Evolutionary conservation across 1,140 invertebrate species (phyloP).

Genomic region (Parasteatoda tepidariorum): DNA sequence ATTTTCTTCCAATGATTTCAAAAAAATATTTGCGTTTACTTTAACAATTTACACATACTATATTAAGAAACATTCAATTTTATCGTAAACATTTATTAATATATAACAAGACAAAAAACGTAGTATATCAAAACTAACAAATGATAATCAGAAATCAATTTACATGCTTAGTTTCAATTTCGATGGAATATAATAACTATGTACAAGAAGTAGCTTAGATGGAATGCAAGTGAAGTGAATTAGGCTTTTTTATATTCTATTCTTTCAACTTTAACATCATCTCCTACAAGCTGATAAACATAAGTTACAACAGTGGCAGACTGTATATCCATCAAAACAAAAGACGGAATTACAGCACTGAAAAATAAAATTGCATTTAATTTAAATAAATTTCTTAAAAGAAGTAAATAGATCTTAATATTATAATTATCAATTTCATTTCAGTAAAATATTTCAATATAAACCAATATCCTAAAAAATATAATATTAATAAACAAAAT

Average conservation of each 20-base stretch:
- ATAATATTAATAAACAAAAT: no score
- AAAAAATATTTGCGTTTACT: no score
- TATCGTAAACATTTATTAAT: background rate
- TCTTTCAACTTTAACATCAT: constrained; percentile 98
- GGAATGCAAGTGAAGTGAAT: background rate
- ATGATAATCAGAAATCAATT: no score
- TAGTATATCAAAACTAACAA: background rate
- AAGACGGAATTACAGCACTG: constrained; percentile 92
- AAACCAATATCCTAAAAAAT: no score
- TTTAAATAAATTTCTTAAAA: background rate
- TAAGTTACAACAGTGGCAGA: constrained; percentile 97
- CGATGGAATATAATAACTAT: no score
- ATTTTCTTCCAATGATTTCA: no score
- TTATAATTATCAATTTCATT: no score
- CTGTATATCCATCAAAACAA: constrained; percentile 99
- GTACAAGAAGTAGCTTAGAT: background rate
- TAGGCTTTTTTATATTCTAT: constrained; percentile 92
- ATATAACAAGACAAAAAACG: background rate
- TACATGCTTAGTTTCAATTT: no score
- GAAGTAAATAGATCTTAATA: no score
- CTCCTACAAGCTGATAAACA: constrained; percentile 96
- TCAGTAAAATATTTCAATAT: no score
- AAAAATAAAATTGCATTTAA: constrained; percentile 66
- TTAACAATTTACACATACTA: background rate
- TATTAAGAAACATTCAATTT: no score